Percentiles rank a stretch among this genome's conserved stretches.
Conservation (phyloP, 2,113 vertebrate species). For the Anoura caudifer region DNA sequence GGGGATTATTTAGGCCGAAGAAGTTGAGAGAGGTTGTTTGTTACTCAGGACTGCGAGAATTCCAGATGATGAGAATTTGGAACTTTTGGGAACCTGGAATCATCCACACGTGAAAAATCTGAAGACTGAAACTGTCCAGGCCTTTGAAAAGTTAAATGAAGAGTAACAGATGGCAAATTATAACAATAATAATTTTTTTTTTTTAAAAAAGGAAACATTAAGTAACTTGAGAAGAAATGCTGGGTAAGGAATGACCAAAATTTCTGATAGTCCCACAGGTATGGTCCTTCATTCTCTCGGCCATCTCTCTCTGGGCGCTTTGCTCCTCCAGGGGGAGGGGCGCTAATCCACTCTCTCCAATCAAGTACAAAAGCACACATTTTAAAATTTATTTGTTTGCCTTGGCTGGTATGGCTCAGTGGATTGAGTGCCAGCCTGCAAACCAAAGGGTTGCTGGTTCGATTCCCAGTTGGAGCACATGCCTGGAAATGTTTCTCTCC, state of each 20-base stretch:
- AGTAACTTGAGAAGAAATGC: neutral
- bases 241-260: neutral
- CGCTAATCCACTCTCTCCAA: neutral
- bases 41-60: neutral
- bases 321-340: neutral
- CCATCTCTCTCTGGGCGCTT: neutral
- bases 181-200: neutral
- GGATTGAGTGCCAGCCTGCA: no score
- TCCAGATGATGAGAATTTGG: neutral
- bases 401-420: no score
- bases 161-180: neutral
- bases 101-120: neutral
- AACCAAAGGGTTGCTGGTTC: no score
- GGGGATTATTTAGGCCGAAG: neutral
- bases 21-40: neutral
- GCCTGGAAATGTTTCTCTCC: no score
- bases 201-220: neutral
- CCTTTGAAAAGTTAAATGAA: conserved; percentile 4
- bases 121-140: neutral
- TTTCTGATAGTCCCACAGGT: neutral
- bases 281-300: neutral
- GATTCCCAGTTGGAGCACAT: no score
- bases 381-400: neutral
- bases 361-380: neutral
- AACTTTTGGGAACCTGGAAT: neutral